Conservation (phyloP, 2,888 invertebrate species). For the Crioceris asparagi region DNA sequence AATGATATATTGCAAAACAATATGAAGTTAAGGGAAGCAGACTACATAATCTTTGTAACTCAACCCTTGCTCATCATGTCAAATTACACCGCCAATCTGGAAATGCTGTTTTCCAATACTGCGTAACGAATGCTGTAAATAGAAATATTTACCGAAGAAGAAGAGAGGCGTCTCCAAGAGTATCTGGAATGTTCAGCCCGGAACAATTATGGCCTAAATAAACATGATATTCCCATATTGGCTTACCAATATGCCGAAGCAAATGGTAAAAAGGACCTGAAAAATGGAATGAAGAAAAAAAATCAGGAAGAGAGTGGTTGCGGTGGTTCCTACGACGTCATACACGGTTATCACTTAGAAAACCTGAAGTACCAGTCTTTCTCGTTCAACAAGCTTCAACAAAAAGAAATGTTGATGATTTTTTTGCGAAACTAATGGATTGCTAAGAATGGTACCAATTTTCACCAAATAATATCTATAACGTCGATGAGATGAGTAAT, state of each 20-base stretch:
- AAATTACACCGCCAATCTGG: neutral
- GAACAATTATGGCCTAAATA: neutral
- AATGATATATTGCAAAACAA: neutral
- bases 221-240: neutral
- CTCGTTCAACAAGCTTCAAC: neutral
- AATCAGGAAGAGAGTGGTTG: neutral
- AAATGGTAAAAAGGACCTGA: neutral
- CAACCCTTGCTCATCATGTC: neutral
- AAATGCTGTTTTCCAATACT: neutral
- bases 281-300: neutral
- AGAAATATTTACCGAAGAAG: neutral
- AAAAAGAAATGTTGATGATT: neutral
- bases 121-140: neutral
- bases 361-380: neutral
- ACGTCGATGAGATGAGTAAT: neutral
- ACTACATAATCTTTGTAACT: neutral
- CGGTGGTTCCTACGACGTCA: neutral
- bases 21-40: neutral
- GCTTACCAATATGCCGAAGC: neutral
- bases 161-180: neutral
- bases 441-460: neutral
- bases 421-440: neutral
- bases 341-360: neutral
- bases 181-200: neutral
- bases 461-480: neutral